A percentile compares a stretch with the other conserved stretches of the same genome.
These are phyloP conservation scores for Tokudaia muenninki DNA, from an alignment of 2,797 vertebrate species.

Conservation along the genomic window DNA sequence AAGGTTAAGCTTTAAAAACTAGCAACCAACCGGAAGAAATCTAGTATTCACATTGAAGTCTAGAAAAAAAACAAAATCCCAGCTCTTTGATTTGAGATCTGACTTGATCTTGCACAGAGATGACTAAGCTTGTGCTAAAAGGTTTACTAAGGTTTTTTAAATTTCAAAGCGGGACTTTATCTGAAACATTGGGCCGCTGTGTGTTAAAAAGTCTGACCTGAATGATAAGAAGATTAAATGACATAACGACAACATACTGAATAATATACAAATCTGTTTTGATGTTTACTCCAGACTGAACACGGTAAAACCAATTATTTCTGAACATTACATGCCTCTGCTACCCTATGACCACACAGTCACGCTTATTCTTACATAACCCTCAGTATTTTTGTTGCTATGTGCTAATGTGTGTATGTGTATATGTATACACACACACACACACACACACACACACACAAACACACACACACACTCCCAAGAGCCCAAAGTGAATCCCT, in stretches of 20 bases:
- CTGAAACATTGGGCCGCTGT: not conserved
- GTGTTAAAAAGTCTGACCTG: slow-evolving; percentile 14
- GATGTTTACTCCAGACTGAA: slow-evolving; percentile 37
- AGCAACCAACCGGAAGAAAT: not conserved
- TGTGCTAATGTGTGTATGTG: slow-evolving; percentile 20
- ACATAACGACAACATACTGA: not conserved
- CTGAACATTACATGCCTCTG: slow-evolving; percentile 68
- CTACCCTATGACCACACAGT: not conserved
- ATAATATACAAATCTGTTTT: slow-evolving; percentile 52
- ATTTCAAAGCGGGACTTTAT: not conserved
- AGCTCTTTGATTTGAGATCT: not conserved
- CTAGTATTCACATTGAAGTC: not conserved
- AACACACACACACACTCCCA: not conserved
- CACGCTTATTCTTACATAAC: slow-evolving; percentile 66
- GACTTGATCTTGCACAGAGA: not conserved
- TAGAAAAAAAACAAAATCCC: not conserved
- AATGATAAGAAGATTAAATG: slow-evolving; percentile 16
- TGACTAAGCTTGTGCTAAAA: not conserved
- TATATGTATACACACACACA: no score
- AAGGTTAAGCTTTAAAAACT: not conserved
- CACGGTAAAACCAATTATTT: slow-evolving; percentile 13
- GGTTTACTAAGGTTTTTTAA: not conserved
- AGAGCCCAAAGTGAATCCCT: slow-evolving; percentile 30
- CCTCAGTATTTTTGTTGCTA: slow-evolving; percentile 57
- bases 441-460: not conserved